Evolutionary conservation across 2,888 invertebrate species (phyloP).

Genomic region (Sinodicranocentrus sp.): DNA sequence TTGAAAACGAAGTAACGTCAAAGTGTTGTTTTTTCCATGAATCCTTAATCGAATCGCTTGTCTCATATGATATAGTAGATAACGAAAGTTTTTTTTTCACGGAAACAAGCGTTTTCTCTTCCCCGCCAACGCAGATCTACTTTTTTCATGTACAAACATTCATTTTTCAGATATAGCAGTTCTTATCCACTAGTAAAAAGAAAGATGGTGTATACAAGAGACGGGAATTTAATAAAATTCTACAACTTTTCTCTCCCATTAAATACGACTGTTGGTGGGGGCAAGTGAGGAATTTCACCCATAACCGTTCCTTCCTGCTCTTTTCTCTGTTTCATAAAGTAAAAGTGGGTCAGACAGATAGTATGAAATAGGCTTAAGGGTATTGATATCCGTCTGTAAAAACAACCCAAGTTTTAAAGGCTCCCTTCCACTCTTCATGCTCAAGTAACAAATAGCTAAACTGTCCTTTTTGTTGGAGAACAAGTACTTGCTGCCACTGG

Average conservation of each 20-base stretch:
- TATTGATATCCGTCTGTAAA: constrained; percentile 64
- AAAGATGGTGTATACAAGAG: constrained; percentile 21
- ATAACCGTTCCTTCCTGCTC: constrained; percentile 34
- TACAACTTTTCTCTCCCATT: constrained; percentile 67
- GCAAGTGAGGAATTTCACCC: constrained; percentile 64
- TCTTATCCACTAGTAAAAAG: constrained; percentile 35
- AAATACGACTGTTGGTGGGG: constrained; percentile 61
- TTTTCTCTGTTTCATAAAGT: constrained; percentile 58
- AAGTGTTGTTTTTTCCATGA: constrained; percentile 50
- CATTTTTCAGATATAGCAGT: constrained; percentile 31
- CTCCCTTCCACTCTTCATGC: constrained; percentile 42
- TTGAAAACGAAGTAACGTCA: constrained; percentile 5
- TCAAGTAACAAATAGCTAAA: constrained; percentile 61
- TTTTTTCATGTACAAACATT: background rate
- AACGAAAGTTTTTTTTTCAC: constrained; percentile 6
- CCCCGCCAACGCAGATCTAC: constrained; percentile 24
- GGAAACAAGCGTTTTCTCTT: constrained; percentile 5
- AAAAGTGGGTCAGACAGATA: constrained; percentile 67
- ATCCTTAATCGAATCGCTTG: constrained; percentile 69
- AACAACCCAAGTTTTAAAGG: constrained; percentile 61
- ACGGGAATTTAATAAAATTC: constrained; percentile 68
- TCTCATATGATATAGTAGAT: constrained; percentile 59
- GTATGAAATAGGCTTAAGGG: constrained; percentile 54
- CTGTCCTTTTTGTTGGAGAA: constrained; percentile 46
- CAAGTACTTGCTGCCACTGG: constrained; percentile 26